A percentile compares a stretch with the other conserved stretches of the same genome.
phyloP scores from a whole-genome alignment of 2,113 vertebrate genomes.

The Urocolius indicus region DNA sequence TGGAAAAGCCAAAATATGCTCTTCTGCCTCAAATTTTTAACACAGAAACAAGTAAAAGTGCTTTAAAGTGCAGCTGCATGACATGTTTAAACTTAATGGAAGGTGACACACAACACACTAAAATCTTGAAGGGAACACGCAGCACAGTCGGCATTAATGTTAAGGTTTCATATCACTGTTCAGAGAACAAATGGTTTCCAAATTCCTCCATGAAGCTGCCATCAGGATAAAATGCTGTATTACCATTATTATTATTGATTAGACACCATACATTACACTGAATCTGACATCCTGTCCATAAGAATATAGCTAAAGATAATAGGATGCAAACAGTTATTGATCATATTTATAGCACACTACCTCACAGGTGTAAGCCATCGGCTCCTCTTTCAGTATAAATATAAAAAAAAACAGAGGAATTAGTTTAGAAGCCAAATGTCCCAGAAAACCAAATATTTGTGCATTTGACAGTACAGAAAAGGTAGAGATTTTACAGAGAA shows the following conservation, averaged over 20 bases:
- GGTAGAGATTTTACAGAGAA: background rate
- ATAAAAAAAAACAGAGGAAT: background rate
- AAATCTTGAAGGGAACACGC: background rate
- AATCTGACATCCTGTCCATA: background rate
- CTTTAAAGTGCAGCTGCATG: background rate
- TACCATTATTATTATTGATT: slow-evolving; percentile 49
- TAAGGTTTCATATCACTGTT: background rate
- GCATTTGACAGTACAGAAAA: background rate
- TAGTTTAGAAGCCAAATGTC: background rate
- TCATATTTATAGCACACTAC: background rate
- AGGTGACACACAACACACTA: background rate
- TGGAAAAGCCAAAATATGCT: background rate
- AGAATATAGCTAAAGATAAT: slow-evolving; percentile 25
- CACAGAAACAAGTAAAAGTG: background rate
- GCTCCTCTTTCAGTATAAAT: background rate
- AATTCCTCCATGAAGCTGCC: background rate
- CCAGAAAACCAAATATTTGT: background rate
- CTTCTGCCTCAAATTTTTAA: background rate
- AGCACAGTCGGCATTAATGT: background rate
- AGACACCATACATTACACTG: slow-evolving; percentile 8
- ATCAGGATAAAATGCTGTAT: background rate
- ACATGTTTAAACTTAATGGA: background rate
- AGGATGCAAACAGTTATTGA: slow-evolving; percentile 9
- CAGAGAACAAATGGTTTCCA: slow-evolving; percentile 28
- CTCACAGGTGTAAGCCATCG: slow-evolving; percentile 16